phyloP scores from a whole-genome alignment of 2,888 invertebrate species.

The Drosophila conformis region DNA sequence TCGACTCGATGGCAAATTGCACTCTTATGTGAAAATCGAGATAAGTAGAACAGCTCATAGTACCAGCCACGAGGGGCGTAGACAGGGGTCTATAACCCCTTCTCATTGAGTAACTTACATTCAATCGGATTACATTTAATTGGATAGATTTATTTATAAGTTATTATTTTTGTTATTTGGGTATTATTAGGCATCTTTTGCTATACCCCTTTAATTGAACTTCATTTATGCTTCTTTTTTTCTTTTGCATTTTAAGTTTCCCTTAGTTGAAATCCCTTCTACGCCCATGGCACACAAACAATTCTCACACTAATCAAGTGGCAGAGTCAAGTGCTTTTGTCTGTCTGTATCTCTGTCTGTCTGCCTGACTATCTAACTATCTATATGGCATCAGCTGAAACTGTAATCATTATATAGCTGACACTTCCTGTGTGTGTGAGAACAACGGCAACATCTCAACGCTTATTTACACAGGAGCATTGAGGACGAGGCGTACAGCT shows the following conservation, averaged over 20 bases:
- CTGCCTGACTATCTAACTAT: constrained; percentile 15
- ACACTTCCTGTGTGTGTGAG: constrained; percentile 48
- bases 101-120: not conserved
- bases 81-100: not conserved
- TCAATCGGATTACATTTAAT: not conserved
- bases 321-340: constrained; percentile 43
- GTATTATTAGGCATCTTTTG: not conserved
- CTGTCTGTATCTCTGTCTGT: constrained; percentile 13
- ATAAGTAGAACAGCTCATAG: not conserved
- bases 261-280: not conserved
- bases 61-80: not conserved
- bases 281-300: constrained; percentile 3
- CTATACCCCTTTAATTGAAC: not conserved
- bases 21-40: constrained; percentile 10
- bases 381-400: constrained; percentile 38
- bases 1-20: constrained; percentile 31
- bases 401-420: constrained; percentile 60
- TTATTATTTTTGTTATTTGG: not conserved
- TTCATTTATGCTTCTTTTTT: not conserved
- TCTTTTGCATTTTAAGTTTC: not conserved
- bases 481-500: constrained; percentile 8
- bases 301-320: constrained; percentile 69
- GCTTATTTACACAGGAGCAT: not conserved
- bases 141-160: not conserved
- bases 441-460: constrained; percentile 20